Percentiles rank a stretch among this genome's conserved stretches.
Evolutionary conservation across 2,113 vertebrate species (phyloP).

Genomic region (Prunella fulvescens): DNA sequence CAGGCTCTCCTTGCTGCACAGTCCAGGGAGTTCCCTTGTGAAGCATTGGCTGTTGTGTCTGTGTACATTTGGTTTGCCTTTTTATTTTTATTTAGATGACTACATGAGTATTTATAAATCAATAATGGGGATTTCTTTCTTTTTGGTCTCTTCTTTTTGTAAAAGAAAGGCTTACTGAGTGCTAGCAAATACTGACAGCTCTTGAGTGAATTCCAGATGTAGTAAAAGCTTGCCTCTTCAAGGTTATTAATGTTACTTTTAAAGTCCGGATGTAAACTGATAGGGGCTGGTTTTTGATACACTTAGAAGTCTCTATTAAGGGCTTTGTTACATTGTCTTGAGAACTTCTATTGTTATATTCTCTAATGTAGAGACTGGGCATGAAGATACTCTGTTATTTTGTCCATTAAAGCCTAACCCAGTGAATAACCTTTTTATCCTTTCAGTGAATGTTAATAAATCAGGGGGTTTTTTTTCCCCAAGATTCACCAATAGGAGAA

Average conservation of each 20-base stretch:
- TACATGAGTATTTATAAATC: not conserved
- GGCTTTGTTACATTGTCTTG: not conserved
- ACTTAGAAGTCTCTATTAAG: not conserved
- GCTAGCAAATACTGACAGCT: not conserved
- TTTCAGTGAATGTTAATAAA: not conserved
- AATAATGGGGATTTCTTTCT: not conserved
- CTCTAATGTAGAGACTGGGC: not conserved
- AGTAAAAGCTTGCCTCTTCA: not conserved
- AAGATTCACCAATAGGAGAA: not conserved
- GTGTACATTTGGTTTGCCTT: not conserved
- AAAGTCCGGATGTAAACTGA: not conserved
- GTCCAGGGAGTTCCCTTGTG: not conserved
- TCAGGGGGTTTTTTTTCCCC: accelerated
- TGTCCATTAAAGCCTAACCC: not conserved
- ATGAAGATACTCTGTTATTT: not conserved
- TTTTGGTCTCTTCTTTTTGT: not conserved
- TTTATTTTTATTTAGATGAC: not conserved
- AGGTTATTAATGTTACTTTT: not conserved
- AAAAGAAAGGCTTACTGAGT: not conserved
- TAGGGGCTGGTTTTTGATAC: not conserved
- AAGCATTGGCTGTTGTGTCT: not conserved
- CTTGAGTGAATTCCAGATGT: not conserved
- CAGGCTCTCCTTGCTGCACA: not conserved
- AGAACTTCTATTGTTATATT: not conserved
- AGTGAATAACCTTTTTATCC: not conserved